These are phyloP conservation scores for Diaperis boleti DNA, from an alignment of 2,888 invertebrate genomes.

Conservation along the genomic window DNA sequence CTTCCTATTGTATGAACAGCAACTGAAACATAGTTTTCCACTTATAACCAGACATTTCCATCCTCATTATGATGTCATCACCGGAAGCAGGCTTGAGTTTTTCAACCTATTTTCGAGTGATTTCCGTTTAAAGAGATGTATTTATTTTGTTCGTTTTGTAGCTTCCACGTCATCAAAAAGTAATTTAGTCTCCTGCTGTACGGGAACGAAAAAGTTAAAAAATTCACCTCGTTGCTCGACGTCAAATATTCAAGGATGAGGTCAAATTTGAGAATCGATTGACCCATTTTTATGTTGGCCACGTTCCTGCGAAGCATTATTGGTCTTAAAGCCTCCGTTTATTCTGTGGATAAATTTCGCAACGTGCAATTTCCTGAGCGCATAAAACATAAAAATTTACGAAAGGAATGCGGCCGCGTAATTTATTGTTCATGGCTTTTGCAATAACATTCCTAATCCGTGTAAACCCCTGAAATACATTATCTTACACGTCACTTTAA, in stretches of 20 bases:
- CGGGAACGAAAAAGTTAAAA: no score
- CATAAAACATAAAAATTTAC: not conserved
- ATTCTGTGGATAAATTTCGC: not conserved
- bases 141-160: not conserved
- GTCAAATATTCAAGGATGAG: not conserved
- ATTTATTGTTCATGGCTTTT: constrained; percentile 9
- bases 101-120: not conserved
- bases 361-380: constrained; percentile 1
- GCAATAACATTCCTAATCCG: constrained; percentile 20
- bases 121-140: not conserved
- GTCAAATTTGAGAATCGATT: not conserved
- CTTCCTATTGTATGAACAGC: not conserved
- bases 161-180: not conserved
- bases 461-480: constrained; percentile 2
- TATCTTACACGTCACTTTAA: constrained; percentile 3
- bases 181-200: not conserved
- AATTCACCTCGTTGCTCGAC: not conserved
- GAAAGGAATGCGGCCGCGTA: constrained; percentile 25
- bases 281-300: constrained; percentile 2
- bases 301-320: no score
- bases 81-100: not conserved
- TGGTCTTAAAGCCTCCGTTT: not conserved
- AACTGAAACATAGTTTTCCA: not conserved
- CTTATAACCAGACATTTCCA: not conserved
- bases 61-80: not conserved